Evolutionary conservation across 1,140 invertebrate species (phyloP).

Genomic region (Triops cancriformis): DNA sequence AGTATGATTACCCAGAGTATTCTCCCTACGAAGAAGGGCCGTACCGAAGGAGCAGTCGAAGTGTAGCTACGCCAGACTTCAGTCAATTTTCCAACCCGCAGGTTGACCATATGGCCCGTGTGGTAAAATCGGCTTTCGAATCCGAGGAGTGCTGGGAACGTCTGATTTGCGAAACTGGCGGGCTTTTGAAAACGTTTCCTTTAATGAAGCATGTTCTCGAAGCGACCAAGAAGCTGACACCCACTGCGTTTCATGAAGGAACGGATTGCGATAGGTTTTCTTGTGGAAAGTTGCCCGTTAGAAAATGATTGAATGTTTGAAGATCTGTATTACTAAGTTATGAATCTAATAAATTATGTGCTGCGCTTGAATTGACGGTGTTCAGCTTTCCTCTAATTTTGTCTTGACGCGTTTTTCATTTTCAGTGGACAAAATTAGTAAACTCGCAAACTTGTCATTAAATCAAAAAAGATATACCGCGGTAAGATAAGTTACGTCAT

Average conservation of each 20-base stretch:
- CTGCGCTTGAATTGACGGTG: too few relatives aligned
- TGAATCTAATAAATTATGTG: not conserved
- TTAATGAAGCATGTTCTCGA: not conserved
- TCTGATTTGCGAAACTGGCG: not conserved
- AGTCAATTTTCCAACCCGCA: not conserved
- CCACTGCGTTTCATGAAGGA: not conserved
- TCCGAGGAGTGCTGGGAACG: not conserved
- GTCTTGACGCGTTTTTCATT: too few relatives aligned
- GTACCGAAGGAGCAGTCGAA: not conserved
- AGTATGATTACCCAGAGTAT: not conserved
- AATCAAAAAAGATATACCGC: too few relatives aligned
- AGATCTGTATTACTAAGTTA: not conserved
- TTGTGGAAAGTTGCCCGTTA: not conserved
- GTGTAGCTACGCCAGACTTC: not conserved
- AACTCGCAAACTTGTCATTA: too few relatives aligned
- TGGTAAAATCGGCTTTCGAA: not conserved
- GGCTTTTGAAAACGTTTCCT: not conserved
- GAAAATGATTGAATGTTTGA: not conserved
- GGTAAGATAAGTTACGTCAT: too few relatives aligned
- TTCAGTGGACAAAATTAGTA: too few relatives aligned
- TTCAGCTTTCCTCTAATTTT: too few relatives aligned
- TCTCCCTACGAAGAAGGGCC: not conserved
- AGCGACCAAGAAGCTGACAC: not conserved
- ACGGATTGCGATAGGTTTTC: not conserved
- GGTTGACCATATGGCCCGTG: not conserved